Evolutionary conservation across 2,888 invertebrate genomes (phyloP), one percentile per base, ranked within the genome.

Genomic region (Cremastinae sp.): DNA sequence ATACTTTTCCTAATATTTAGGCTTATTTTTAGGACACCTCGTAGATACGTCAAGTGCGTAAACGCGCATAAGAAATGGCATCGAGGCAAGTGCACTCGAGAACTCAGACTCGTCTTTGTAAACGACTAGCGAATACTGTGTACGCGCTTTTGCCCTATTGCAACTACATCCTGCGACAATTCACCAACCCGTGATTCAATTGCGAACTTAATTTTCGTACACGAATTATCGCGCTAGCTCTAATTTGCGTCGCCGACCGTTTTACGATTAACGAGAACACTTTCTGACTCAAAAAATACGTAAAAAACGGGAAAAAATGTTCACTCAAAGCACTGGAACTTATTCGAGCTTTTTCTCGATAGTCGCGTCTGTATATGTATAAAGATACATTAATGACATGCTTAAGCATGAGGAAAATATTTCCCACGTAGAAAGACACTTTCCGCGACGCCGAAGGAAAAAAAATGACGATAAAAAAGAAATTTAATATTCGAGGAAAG

Each of bases 401-500:
- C 36, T 18, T 10, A 22, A n/a, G 28, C 38, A 22, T n/a, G 65
- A 53, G 16, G 41, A 53, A 65, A 54, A 34, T 65, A 41, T 43
- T 20, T 16, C 18, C 9, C 34, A 14, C 16, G n/a, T 14, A n/a
- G 28, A 28, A 28, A 28, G 2, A 5, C 28, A 5, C 28, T 28
- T 5, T 28, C 65, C 7, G n/a, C 14, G 20, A 10, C 10, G 36
- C 28, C 45, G 18, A 56, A 14, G 41, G 38, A 10, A 12, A 49
- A 43, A 14, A 56, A 45, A 7, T 12, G 28, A 9, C 14, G 43
- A 68, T 38, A 62, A 69, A 74, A 74, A 64, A 47, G 61, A 41
- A 59, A 58, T 59, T 49, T 59, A 70, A 75, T 71, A 56, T 71
- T 68, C 34, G 47, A 22, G 65, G 45, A 54, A 56, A 54, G 20